These are phyloP conservation scores for Spongilla lacustris DNA, from an alignment of 37 sponge, comb jelly and placozoan species.

Conservation along the genomic window DNA sequence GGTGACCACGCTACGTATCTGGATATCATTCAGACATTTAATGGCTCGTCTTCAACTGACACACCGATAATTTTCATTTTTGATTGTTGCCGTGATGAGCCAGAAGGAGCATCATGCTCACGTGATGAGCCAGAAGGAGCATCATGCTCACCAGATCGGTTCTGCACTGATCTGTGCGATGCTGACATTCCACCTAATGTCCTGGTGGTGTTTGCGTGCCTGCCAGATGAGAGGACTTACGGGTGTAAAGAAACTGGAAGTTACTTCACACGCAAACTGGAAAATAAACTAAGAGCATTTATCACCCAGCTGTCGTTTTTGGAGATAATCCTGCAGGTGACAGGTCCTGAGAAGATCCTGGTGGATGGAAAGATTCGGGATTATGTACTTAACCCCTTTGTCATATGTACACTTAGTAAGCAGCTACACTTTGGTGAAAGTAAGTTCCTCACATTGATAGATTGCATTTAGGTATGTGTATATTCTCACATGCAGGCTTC, in stretches of 20 bases:
- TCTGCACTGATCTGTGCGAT: neutral
- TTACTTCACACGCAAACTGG: slow-evolving; percentile 44
- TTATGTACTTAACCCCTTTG: neutral
- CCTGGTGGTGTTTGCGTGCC: neutral
- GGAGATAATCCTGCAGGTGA: slow-evolving; percentile 41
- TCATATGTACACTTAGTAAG: neutral
- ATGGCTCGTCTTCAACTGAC: neutral
- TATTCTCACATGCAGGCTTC: neutral
- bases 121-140: neutral
- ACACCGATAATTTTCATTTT: slow-evolving; percentile 70
- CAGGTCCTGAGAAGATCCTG: neutral
- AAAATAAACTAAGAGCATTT: slow-evolving; percentile 20
- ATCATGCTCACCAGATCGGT: neutral
- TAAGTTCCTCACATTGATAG: neutral
- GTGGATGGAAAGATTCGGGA: neutral
- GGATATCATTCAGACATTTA: slow-evolving; percentile 21
- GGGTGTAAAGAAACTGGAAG: slow-evolving; percentile 17
- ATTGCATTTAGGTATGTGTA: neutral
- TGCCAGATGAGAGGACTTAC: neutral
- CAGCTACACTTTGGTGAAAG: neutral
- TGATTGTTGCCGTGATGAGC: slow-evolving; percentile 33
- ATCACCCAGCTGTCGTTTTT: slow-evolving; percentile 11
- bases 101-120: neutral
- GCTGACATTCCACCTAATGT: neutral
- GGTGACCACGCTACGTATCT: neutral